Evolutionary conservation across 2,888 invertebrate species (phyloP).

Genomic region (Agrilus cyanescens): DNA sequence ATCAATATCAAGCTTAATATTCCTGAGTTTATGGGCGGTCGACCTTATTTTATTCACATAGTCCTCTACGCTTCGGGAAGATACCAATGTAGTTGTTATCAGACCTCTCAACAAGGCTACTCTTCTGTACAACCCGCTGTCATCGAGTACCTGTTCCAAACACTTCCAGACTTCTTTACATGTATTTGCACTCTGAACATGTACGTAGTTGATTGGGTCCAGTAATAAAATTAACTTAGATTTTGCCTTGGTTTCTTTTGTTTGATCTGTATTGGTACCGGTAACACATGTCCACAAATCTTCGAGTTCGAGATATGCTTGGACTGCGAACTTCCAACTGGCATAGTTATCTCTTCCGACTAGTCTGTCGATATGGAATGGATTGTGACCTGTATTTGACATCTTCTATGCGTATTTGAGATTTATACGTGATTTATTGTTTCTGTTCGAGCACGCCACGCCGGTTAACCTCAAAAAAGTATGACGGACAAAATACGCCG

Average conservation of each 20-base stretch:
- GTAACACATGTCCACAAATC: too few species aligned
- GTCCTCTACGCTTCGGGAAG: conserved; percentile 19
- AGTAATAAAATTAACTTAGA: conserved; percentile 19
- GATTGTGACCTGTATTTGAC: too few species aligned
- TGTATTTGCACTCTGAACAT: conserved; percentile 17
- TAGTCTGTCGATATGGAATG: too few species aligned
- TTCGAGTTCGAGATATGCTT: too few species aligned
- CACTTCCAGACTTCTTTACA: conserved; percentile 21
- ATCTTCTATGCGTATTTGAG: too few species aligned
- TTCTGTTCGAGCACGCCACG: too few species aligned
- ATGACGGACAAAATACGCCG: too few species aligned
- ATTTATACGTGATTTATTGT: too few species aligned
- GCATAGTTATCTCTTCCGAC: too few species aligned
- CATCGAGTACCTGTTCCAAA: conserved; percentile 19
- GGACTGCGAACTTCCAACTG: too few species aligned
- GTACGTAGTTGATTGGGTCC: conserved; percentile 19
- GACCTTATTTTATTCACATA: conserved; percentile 21
- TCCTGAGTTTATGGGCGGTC: conserved; percentile 21
- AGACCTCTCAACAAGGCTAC: conserved; percentile 20
- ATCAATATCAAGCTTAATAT: conserved; percentile 17
- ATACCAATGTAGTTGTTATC: conserved; percentile 17
- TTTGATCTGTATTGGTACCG: too few species aligned
- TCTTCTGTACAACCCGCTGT: conserved; percentile 21
- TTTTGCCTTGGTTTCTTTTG: conserved; percentile 11
- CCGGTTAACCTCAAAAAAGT: too few species aligned